Base-by-base conservation (phyloP, 2,797 vertebrate species). In the Hipposideros larvatus region DNA sequence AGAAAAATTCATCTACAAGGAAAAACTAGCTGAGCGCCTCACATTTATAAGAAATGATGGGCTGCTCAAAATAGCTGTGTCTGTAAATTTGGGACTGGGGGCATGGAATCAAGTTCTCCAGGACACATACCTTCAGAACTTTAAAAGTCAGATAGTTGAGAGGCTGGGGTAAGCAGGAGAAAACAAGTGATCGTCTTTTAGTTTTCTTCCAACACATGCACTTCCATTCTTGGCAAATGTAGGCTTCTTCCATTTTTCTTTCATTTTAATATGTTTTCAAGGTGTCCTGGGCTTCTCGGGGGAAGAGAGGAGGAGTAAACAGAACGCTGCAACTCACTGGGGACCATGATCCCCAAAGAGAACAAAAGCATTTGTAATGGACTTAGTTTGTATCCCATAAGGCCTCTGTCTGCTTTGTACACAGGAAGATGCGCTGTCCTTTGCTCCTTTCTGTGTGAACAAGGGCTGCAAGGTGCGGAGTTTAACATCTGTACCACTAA, bases 201-300 rank as follows among this genome's bases (percentile, higher is more conserved):
- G n/a, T 63, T 59, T 37, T 61, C n/a, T 26, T n/a, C 8, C 26
- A 85, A 74, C 15, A 91, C 6, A 82, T 24, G 57, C 10, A 70
- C 8, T 83, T n/a, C 37, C 37, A 68, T 70, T 90, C 21, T 92
- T 65, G 84, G 87, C 43, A 73, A 74, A 70, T 24, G 22, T 24
- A 91, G 79, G 37, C 13, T 4, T 91, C 37, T 83, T 89, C 10
- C 78, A 48, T 94, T 87, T 41, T 91, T 93, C 71, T 55, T 97
- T 91, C 19, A 43, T 51, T 55, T 87, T 71, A 79, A 24, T 66
- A 57, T 31, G 16, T 66, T 88, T 66, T 95, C 71, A 93, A 87
- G 59, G 37, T 65, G 61, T 86, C 55, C 28, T 3, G 11, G 66
- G 48, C 11, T 91, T 77, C 55, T 37, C 70, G 31, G 55, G 82